phyloP scores from a whole-genome alignment of 2,888 invertebrate species.

The Schrankia costaestrigalis region DNA sequence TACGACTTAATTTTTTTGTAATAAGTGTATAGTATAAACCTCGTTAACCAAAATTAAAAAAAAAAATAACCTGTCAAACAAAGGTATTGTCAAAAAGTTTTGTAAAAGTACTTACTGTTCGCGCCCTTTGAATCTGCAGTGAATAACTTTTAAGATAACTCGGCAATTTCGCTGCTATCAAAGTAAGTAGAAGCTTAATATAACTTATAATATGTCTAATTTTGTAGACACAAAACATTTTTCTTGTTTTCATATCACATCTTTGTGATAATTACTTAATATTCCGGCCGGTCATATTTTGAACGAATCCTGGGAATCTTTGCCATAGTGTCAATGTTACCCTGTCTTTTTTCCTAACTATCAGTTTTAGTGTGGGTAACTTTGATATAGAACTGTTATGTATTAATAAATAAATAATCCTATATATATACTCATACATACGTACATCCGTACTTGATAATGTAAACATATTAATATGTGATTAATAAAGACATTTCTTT shows the following conservation, averaged over 20 bases:
- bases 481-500: background rate
- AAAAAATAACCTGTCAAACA: slow-evolving; percentile 4
- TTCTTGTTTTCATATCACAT: slow-evolving; percentile 2
- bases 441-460: background rate
- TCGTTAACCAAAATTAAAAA: slow-evolving; percentile 1
- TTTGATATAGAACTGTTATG: slow-evolving; percentile 6
- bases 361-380: slow-evolving; percentile 7
- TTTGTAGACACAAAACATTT: no score
- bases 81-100: slow-evolving; percentile 3
- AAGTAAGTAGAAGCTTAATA: slow-evolving; percentile 5
- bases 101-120: slow-evolving; percentile 1
- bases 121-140: background rate
- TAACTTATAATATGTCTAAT: slow-evolving; percentile 1
- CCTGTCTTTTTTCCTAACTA: no score
- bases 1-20: background rate
- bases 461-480: background rate
- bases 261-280: slow-evolving; percentile 1
- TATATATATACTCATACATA: background rate
- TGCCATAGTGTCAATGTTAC: no score
- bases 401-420: slow-evolving; percentile 2
- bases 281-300: background rate
- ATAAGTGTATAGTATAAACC: background rate
- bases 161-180: slow-evolving; percentile 5
- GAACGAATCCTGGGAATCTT: slow-evolving; percentile 4
- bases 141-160: slow-evolving; percentile 5